Evolutionary conservation across 2,797 vertebrate species (phyloP).

Genomic region (Garrulus glandarius): DNA sequence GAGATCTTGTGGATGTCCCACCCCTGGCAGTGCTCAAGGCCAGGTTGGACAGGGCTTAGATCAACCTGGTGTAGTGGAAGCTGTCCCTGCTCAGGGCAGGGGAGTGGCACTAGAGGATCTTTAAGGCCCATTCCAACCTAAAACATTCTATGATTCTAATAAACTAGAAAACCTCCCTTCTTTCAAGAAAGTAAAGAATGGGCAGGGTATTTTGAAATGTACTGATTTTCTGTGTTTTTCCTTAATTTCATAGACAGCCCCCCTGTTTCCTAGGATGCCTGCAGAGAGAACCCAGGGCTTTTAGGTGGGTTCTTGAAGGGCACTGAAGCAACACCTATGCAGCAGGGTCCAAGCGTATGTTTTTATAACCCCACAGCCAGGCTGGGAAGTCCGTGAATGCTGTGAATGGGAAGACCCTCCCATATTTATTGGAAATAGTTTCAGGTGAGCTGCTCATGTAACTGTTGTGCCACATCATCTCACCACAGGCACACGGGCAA

Average conservation of each 20-base stretch:
- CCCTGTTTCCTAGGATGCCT: neutral
- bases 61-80: neutral
- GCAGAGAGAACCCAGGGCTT: neutral
- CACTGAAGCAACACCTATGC: neutral
- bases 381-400: neutral
- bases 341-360: neutral
- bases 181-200: neutral
- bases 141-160: neutral
- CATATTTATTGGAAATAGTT: neutral
- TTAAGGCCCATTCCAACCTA: neutral
- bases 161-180: neutral
- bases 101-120: neutral
- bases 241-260: neutral
- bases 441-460: neutral
- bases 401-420: neutral
- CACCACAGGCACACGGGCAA: fast-evolving
- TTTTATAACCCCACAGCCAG: neutral
- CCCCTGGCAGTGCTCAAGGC: no score
- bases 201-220: neutral
- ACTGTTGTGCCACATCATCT: neutral
- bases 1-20: neutral
- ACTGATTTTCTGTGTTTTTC: neutral
- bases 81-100: neutral
- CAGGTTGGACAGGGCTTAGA: fast-evolving
- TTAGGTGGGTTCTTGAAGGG: neutral